A percentile compares a stretch with the other conserved stretches of the same genome.
These are phyloP conservation scores for Neocrepidodera transversa DNA, from an alignment of 2,888 invertebrate genomes.

Conservation along the genomic window DNA sequence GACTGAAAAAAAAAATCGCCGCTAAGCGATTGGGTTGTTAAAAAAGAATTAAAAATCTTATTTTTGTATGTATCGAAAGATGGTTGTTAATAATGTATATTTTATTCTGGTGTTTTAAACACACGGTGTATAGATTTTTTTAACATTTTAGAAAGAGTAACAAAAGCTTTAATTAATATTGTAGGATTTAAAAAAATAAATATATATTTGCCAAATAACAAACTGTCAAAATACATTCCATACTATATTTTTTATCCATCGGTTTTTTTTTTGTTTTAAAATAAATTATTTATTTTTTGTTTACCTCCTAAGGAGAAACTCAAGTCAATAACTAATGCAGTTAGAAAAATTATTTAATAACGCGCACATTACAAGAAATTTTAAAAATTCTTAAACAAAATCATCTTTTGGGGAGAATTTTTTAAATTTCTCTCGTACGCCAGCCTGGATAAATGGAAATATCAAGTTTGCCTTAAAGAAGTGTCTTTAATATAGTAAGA, in stretches of 20 bases:
- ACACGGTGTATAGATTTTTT: constrained; percentile 46
- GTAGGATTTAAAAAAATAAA: constrained; percentile 51
- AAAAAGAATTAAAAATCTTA: constrained; percentile 53
- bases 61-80: constrained; percentile 54
- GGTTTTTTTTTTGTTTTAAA: constrained; percentile 22
- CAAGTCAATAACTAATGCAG: constrained; percentile 46
- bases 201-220: constrained; percentile 63
- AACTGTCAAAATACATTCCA: constrained; percentile 57
- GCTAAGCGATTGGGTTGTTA: constrained; percentile 36
- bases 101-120: constrained; percentile 55
- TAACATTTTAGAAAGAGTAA: constrained; percentile 55
- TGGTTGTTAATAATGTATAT: constrained; percentile 57
- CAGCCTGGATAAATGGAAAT: constrained; percentile 27
- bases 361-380: constrained; percentile 1
- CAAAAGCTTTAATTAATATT: constrained; percentile 59
- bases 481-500: constrained; percentile 47
- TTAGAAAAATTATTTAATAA: constrained; percentile 17
- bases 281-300: constrained; percentile 40
- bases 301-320: constrained; percentile 35
- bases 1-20: constrained; percentile 45
- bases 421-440: constrained; percentile 2
- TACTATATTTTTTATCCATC: constrained; percentile 55
- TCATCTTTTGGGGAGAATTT: not conserved
- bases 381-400: constrained; percentile 9
- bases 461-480: constrained; percentile 52